Evolutionary conservation across 1,140 invertebrate genomes (phyloP), one percentile per base, ranked within the genome.

Genomic region (Heliconius nattereri): DNA sequence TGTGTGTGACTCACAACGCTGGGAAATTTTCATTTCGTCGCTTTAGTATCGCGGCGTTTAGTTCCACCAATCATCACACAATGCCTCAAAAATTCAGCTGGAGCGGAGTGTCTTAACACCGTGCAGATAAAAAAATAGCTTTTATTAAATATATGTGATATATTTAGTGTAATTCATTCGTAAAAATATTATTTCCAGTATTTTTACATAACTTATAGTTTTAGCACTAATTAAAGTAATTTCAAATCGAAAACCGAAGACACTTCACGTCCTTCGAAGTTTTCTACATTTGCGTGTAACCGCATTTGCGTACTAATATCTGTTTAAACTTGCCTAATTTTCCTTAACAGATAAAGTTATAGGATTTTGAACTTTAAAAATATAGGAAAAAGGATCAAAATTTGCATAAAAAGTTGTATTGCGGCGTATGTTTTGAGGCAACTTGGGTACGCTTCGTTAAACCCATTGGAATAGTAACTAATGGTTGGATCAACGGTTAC

Each of bases 391-490:
- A 23, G n/a, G n/a, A 35, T 77, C 20, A 20, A 77, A 71, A 72
- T 71, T 77, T 7, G 66, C 40, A 54, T 16, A 49, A 77, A 16
- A 19, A 49, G 29, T 20, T 71, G 29, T 66, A 70, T 20, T n/a
- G 23, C 8, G 45, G 32, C 32, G 66, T 26, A 72, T 49, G 29
- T 72, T 77, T 54, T 77, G 29, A 77, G 70, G 29, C 60, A 77
- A 72, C 76, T 54, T 37, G 40, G 29, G 45, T 77, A 77, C 60
- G 76, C 70, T 77, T 77, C 70, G 76, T 77, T 77, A 77, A 77
- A 54, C 76, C 49, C 26, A 40, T 77, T 54, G 29, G 70, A 52
- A 54, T 70, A 77, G 75, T 45, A 77, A 37, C 26, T 54, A 77
- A 77, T 71, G 76, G 29, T 71, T 37, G 40, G 49, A 77, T 71